These are phyloP conservation scores for Macrocentrus cingulum DNA, from an alignment of 1,140 invertebrate species.

Conservation along the genomic window DNA sequence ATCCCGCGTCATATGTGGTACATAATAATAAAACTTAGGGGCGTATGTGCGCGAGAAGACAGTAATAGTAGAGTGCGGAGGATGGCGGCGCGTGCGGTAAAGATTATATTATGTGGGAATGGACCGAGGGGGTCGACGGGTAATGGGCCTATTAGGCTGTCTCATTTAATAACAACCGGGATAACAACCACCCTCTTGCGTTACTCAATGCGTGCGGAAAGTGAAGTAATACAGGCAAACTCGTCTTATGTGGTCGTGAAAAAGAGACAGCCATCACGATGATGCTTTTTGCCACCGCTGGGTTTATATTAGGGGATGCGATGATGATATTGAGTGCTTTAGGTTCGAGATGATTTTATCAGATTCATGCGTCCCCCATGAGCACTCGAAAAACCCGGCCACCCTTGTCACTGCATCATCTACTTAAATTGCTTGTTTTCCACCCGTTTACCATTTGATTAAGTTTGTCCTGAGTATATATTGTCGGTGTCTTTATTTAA, in stretches of 20 bases:
- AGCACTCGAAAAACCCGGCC: slow-evolving; percentile 4
- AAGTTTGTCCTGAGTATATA: slow-evolving; percentile 47
- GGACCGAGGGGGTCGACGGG: slow-evolving; percentile 41
- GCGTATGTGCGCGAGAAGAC: slow-evolving; percentile 37
- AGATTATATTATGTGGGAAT: slow-evolving; percentile 58
- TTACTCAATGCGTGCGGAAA: slow-evolving; percentile 42
- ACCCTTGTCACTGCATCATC: slow-evolving; percentile 25
- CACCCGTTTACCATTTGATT: slow-evolving; percentile 59
- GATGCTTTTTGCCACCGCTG: slow-evolving; percentile 27
- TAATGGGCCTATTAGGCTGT: slow-evolving; percentile 62
- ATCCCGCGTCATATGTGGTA: slow-evolving; percentile 21
- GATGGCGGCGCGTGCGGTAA: slow-evolving; percentile 46
- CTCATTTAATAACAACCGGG: slow-evolving; percentile 59
- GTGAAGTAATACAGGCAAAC: no score
- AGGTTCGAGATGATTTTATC: slow-evolving; percentile 54
- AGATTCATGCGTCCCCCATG: slow-evolving; percentile 48
- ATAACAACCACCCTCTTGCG: slow-evolving; percentile 55
- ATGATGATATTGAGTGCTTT: slow-evolving; percentile 17
- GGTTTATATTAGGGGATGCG: slow-evolving; percentile 31
- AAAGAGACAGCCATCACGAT: slow-evolving; percentile 32
- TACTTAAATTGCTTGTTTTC: slow-evolving; percentile 57
- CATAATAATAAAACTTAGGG: slow-evolving; percentile 21
- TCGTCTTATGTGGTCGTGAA: no score
- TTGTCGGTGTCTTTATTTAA: slow-evolving; percentile 13
- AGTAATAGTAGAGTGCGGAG: slow-evolving; percentile 11